Evolutionary conservation across 1,140 invertebrate genomes (phyloP).

Genomic region (Drosophila ananassae): DNA sequence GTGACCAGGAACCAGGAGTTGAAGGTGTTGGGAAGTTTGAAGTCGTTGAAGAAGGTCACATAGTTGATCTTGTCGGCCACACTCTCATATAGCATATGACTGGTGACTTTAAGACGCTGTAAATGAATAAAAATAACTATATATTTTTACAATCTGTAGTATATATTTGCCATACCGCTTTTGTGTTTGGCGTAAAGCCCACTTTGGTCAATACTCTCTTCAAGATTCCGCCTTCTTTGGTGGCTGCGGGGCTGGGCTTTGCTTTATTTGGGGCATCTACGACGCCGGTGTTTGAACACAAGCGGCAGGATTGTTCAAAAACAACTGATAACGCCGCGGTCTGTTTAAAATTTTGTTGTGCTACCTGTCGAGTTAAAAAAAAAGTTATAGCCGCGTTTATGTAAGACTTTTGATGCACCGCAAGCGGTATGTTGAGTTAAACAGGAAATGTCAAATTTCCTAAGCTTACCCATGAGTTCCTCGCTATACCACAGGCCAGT

Average conservation of each 20-base stretch:
- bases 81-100: conserved; percentile 87
- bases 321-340: not conserved
- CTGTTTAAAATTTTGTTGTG: conserved; percentile 43
- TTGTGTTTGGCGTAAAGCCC: conserved; percentile 77
- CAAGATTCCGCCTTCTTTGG: conserved; percentile 60
- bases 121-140: conserved; percentile 42
- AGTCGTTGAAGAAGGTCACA: conserved; percentile 87
- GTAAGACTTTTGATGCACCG: conserved; percentile 49
- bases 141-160: too few relatives aligned
- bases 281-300: conserved; percentile 57
- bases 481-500: conserved; percentile 30
- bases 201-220: conserved; percentile 79
- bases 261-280: conserved; percentile 51
- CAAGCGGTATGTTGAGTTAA: not conserved
- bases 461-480: conserved; percentile 33
- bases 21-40: conserved; percentile 91
- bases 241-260: conserved; percentile 32
- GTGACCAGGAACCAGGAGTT: conserved; percentile 93
- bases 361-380: conserved; percentile 38
- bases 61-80: conserved; percentile 87
- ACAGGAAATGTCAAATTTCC: fast-evolving
- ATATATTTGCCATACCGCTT: conserved; percentile 52
- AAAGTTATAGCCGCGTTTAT: conserved; percentile 50
- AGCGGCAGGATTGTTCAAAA: conserved; percentile 40
- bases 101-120: conserved; percentile 86